These are phyloP conservation scores for Holothuria glaberrima DNA, from an alignment of 35 echinoderm and acorn worm genomes.

Conservation along the genomic window DNA sequence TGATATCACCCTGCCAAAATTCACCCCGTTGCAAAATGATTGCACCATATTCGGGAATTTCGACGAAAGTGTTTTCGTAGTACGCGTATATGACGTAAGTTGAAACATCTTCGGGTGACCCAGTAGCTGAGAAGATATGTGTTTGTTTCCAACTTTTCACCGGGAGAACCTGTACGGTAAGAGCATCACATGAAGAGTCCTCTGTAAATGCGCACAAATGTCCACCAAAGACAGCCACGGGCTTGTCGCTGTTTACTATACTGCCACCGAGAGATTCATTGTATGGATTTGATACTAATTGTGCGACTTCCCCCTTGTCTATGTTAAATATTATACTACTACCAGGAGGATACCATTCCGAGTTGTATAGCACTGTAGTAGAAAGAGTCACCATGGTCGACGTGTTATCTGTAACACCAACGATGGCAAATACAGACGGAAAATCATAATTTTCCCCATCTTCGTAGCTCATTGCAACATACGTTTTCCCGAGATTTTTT, in stretches of 20 bases:
- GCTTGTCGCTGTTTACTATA: constrained; percentile 54
- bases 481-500: constrained; percentile 61
- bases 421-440: constrained; percentile 43
- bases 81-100: constrained; percentile 53
- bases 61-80: constrained; percentile 55
- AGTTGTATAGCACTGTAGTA: constrained; percentile 22
- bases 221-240: constrained; percentile 62
- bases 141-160: constrained; percentile 60
- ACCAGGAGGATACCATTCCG: constrained; percentile 20
- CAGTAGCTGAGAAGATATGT: constrained; percentile 63
- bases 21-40: constrained; percentile 38
- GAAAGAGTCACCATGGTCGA: constrained; percentile 48
- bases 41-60: constrained; percentile 24
- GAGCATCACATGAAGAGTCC: constrained; percentile 39
- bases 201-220: constrained; percentile 27
- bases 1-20: constrained; percentile 46
- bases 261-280: constrained; percentile 46
- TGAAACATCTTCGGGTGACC: constrained; percentile 3
- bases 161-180: constrained; percentile 53
- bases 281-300: constrained; percentile 41
- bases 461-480: constrained; percentile 41
- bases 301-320: constrained; percentile 55
- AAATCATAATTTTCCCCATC: not conserved
- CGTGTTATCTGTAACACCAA: constrained; percentile 54
- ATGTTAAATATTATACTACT: constrained; percentile 43